phyloP scores from a whole-genome alignment of 2,888 invertebrate species.

The Ommatoiulus sabulosus region DNA sequence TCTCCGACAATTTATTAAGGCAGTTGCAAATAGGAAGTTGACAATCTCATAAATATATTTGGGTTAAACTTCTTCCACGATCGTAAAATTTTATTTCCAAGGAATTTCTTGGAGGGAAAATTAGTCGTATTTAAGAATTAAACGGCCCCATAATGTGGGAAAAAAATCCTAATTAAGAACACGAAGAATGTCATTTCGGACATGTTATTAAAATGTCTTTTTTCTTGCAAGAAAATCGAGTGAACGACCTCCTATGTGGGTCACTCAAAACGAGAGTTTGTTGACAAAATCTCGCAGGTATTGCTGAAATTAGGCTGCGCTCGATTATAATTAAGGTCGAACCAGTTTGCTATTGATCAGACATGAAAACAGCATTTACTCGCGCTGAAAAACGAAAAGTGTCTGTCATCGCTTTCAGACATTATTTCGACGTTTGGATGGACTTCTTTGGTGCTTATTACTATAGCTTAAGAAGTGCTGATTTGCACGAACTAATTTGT shows the following conservation, averaged over 20 bases:
- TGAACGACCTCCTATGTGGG: slow-evolving; percentile 16
- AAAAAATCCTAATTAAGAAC: neutral
- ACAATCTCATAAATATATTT: neutral
- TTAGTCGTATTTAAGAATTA: neutral
- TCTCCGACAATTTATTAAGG: neutral
- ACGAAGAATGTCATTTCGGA: neutral
- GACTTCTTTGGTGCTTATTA: neutral
- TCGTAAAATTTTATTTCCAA: neutral
- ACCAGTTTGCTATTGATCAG: neutral
- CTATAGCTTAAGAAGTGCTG: neutral
- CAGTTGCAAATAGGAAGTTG: neutral
- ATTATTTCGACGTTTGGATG: neutral
- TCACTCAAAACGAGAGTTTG: neutral
- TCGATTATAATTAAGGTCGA: slow-evolving; percentile 9
- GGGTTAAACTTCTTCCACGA: neutral
- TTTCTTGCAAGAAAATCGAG: neutral
- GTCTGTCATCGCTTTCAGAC: neutral
- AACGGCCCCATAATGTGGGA: neutral
- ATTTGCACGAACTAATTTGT: slow-evolving; percentile 22
- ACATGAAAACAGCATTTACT: neutral
- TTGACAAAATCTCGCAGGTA: slow-evolving; percentile 4
- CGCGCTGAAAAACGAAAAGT: neutral
- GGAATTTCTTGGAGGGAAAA: neutral
- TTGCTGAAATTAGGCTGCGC: neutral
- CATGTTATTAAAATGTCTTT: neutral